phyloP scores from a whole-genome alignment of 2,113 vertebrate genomes.

The Thamnophis sirtalis region DNA sequence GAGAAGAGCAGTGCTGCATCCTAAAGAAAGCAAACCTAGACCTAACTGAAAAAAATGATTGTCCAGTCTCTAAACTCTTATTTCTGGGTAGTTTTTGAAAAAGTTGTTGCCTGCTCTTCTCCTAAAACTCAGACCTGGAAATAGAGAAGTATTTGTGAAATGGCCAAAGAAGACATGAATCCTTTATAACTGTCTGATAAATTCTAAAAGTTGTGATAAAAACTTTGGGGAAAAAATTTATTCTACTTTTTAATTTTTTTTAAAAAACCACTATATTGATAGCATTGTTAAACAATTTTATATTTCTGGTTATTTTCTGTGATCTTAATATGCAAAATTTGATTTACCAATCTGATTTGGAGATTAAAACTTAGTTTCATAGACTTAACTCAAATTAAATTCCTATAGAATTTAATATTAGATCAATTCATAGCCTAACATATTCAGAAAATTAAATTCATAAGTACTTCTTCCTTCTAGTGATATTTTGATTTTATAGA shows the following conservation, averaged over 20 bases:
- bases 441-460: slow-evolving; percentile 33
- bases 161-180: neutral
- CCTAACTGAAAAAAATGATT: neutral
- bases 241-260: neutral
- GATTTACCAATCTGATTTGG: slow-evolving; percentile 19
- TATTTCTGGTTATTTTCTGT: neutral
- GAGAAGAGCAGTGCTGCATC: neutral
- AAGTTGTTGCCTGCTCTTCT: fast-evolving
- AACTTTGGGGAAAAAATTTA: neutral
- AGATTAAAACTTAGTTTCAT: slow-evolving; percentile 31
- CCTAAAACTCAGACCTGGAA: neutral
- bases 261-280: neutral
- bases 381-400: neutral
- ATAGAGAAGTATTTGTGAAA: neutral
- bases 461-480: slow-evolving; percentile 1
- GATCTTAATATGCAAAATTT: slow-evolving; percentile 31
- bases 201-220: neutral
- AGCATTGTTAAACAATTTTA: neutral
- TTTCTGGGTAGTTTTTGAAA: neutral
- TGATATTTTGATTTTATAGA: neutral
- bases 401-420: slow-evolving; percentile 44
- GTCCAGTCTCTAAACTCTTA: neutral
- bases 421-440: slow-evolving; percentile 43
- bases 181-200: neutral
- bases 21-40: neutral